Percentiles rank a stretch among this genome's conserved stretches.
phyloP scores from a whole-genome alignment of 2,888 invertebrate species.

The Timandra comae region DNA sequence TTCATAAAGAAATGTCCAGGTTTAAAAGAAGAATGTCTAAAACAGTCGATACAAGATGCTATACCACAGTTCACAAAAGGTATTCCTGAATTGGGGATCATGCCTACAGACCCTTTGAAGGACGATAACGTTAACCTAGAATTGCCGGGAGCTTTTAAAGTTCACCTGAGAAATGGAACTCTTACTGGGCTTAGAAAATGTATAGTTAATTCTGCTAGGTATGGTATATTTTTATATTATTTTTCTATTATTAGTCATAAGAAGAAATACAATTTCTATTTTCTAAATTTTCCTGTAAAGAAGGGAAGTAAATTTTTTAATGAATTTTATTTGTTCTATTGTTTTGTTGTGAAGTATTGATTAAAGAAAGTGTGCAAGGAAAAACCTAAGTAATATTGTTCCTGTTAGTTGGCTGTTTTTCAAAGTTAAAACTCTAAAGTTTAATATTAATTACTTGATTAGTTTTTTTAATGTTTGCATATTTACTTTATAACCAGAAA shows the following conservation, averaged over 20 bases:
- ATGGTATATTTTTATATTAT: conserved; percentile 20
- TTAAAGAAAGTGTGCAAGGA: no score
- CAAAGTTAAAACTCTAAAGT: no score
- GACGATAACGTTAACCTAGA: conserved; percentile 30
- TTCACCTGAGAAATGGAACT: conserved; percentile 41
- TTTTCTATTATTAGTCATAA: background rate
- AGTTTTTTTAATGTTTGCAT: no score
- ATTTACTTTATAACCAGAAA: no score
- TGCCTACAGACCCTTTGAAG: conserved; percentile 38
- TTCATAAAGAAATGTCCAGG: conserved; percentile 43
- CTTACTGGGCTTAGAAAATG: conserved; percentile 52
- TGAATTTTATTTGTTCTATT: no score
- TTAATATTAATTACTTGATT: no score
- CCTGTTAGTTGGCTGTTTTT: no score
- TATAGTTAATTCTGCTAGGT: conserved; percentile 41
- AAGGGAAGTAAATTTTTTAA: no score
- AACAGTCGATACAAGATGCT: conserved; percentile 37
- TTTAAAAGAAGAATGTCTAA: conserved; percentile 44
- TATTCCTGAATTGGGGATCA: conserved; percentile 39
- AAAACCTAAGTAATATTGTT: no score
- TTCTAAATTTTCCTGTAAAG: background rate
- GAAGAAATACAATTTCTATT: background rate
- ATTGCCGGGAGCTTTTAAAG: conserved; percentile 46
- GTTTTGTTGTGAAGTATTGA: no score
- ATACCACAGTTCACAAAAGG: conserved; percentile 47